Percentiles rank a stretch among this genome's conserved stretches.
Evolutionary conservation across 2,113 vertebrate genomes (phyloP).

Genomic region (Telmatochromis brichardi): DNA sequence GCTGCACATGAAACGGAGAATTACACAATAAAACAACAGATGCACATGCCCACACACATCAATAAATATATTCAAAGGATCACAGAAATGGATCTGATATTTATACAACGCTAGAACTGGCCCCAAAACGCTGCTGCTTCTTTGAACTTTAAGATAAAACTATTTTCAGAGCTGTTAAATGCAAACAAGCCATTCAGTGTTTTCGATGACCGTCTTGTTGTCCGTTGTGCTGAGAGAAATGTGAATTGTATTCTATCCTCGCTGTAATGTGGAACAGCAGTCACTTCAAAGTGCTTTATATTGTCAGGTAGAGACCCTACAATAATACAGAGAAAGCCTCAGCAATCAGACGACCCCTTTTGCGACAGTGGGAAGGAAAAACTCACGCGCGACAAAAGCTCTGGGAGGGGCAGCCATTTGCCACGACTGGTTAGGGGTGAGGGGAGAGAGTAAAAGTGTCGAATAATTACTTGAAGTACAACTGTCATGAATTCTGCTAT

Average conservation of each 20-base stretch:
- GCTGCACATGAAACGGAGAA: background rate
- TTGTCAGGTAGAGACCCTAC: background rate
- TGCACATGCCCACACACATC: background rate
- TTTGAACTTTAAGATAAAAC: background rate
- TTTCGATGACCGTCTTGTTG: background rate
- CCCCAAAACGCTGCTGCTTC: background rate
- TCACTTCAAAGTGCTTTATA: background rate
- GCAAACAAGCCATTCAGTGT: background rate
- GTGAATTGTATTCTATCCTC: background rate
- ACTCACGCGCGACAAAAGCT: background rate
- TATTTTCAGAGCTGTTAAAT: background rate
- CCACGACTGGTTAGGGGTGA: rapidly evolving
- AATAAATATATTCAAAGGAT: background rate
- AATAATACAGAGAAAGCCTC: background rate
- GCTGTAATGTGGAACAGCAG: background rate
- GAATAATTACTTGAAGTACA: background rate
- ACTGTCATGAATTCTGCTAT: background rate
- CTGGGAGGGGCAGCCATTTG: background rate
- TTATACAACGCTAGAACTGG: background rate
- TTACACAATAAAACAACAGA: background rate
- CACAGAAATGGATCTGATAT: background rate
- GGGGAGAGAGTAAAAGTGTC: background rate
- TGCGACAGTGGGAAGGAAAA: background rate
- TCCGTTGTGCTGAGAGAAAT: background rate
- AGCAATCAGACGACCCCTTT: background rate